These are phyloP conservation scores for Mormyrops attenuatus DNA, from an alignment of 2,797 vertebrate species.

Conservation along the genomic window DNA sequence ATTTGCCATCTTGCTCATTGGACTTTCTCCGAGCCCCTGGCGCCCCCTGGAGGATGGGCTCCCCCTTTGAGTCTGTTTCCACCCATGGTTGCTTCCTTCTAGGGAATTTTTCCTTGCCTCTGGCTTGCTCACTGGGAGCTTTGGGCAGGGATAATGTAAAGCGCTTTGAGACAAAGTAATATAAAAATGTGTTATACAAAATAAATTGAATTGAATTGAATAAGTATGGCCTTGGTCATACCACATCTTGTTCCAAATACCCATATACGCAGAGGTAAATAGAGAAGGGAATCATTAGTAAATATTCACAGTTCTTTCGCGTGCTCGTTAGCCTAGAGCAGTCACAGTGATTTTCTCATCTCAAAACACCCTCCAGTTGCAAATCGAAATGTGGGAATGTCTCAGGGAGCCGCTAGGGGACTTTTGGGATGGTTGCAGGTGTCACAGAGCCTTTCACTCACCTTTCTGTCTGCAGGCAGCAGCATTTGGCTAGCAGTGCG, in stretches of 20 bases:
- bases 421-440: not conserved
- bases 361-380: not conserved
- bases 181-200: not conserved
- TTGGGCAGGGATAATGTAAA: not conserved
- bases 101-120: no score
- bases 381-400: not conserved
- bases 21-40: not conserved
- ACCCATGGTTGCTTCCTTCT: not conserved
- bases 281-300: not conserved
- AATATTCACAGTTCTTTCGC: not conserved
- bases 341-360: not conserved
- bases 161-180: not conserved
- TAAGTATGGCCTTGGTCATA: not conserved
- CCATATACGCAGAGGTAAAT: not conserved
- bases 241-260: not conserved
- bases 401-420: not conserved
- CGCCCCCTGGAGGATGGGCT: not conserved
- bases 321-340: not conserved
- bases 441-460: not conserved
- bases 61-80: no score
- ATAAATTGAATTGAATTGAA: not conserved
- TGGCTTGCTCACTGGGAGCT: not conserved
- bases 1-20: not conserved
- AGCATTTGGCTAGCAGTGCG: not conserved
- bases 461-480: not conserved